phyloP scores from a whole-genome alignment of 2,888 invertebrate species.

The Gymnocheta viridis region DNA sequence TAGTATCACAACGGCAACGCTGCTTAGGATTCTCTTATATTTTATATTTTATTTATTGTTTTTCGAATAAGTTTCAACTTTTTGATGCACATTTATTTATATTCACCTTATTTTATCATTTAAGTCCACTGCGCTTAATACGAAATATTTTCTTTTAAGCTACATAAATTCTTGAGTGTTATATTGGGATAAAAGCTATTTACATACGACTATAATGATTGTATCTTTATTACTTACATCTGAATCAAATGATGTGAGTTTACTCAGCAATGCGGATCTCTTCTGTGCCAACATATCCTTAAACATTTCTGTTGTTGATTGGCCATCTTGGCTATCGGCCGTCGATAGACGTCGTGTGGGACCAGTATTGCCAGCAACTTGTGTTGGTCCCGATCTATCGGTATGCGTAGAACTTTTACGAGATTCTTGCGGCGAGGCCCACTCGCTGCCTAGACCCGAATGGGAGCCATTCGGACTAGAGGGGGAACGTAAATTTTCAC shows the following conservation, averaged over 20 bases:
- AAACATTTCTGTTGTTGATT: constrained; percentile 95
- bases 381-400: constrained; percentile 73
- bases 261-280: constrained; percentile 92
- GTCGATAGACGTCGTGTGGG: constrained; percentile 85
- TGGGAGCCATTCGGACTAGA: constrained; percentile 82
- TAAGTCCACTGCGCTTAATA: constrained; percentile 33
- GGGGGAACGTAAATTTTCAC: constrained; percentile 87
- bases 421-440: constrained; percentile 87
- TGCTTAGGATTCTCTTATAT: too few species aligned
- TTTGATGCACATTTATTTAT: neutral
- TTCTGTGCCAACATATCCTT: constrained; percentile 97
- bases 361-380: constrained; percentile 64
- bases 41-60: too few species aligned
- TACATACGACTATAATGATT: neutral
- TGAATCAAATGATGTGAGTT: constrained; percentile 93
- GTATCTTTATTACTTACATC: constrained; percentile 86
- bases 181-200: constrained; percentile 37
- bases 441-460: constrained; percentile 82
- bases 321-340: constrained; percentile 86
- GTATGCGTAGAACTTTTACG: constrained; percentile 80
- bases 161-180: neutral
- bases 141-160: neutral
- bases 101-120: neutral
- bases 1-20: too few species aligned
- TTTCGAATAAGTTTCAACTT: too few species aligned